Conservation (phyloP, 1,140 invertebrate species). For the Pantala flavescens region DNA sequence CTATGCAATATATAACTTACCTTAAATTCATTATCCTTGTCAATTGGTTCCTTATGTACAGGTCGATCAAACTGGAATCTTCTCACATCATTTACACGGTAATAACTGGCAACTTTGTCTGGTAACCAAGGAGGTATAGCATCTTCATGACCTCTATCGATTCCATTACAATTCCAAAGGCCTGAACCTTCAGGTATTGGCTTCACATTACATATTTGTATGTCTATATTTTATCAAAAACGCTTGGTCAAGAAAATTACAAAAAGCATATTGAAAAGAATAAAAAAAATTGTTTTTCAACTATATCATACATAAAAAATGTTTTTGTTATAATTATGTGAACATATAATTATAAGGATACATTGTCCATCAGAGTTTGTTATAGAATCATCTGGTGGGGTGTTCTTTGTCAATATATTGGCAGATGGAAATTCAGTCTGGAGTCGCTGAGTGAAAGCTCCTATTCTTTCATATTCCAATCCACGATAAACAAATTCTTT, state of each 20-base stretch:
- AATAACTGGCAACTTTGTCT: conserved; percentile 79
- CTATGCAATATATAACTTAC: no score
- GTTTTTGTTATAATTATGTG: background rate
- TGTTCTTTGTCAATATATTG: conserved; percentile 83
- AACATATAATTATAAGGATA: conserved; percentile 29
- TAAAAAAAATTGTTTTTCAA: no score
- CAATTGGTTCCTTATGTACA: conserved; percentile 72
- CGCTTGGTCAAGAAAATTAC: conserved; percentile 13
- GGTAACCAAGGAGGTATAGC: conserved; percentile 56
- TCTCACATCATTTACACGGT: conserved; percentile 82
- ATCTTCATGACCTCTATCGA: conserved; percentile 39
- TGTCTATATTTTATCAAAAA: conserved; percentile 41
- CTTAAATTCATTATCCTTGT: conserved; percentile 92
- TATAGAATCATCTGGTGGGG: conserved; percentile 76
- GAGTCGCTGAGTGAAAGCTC: conserved; percentile 84
- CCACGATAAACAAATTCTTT: conserved; percentile 95
- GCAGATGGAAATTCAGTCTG: conserved; percentile 88
- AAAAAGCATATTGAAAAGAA: background rate
- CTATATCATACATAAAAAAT: no score
- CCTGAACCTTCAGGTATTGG: conserved; percentile 57
- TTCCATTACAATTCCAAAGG: conserved; percentile 30
- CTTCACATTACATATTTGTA: conserved; percentile 92
- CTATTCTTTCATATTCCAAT: conserved; percentile 88
- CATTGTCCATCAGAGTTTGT: conserved; percentile 74
- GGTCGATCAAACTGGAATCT: conserved; percentile 85